Evolutionary conservation across 64 coral and sea anemone genomes (phyloP), one percentile per base, ranked within the genome.

Genomic region (Astreopora myriophthalma): DNA sequence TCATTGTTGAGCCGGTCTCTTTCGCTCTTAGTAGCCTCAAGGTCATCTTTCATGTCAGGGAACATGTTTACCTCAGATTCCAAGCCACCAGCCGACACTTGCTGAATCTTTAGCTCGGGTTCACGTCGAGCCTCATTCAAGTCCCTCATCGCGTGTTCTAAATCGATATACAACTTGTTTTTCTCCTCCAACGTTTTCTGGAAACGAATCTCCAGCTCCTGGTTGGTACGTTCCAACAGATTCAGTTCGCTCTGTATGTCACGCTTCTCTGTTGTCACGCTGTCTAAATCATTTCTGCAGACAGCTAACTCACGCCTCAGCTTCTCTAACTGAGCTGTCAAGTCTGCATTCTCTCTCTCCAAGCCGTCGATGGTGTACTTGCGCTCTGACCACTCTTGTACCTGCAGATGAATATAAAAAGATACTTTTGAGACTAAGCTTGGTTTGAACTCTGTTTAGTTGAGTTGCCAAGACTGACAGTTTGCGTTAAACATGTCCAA

Each of bases 291-390:
- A 26, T 85, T 89, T 28, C 84, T 96, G 28, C 80, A 68, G 17
- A 36, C 87, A 3, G 87, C 91, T 3, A 94, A 29, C 28, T 96
- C 87, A 71, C 85, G 84, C 69, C 95, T 96, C 49, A 94, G 60
- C 68, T 93, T 94, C 9, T 96, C 95, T 32, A 88, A 38, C 11
- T 82, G 73, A 19, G 87, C 95, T 16, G 28, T 48, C 0, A 90
- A 48, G 7, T 90, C 81, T 6, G 76, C 90, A 39, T 89, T 90
- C 7, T 94, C 95, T 6, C 81, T 88, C 33, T 96, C 91, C 27
- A 96, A 73, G n/a, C 95, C 72, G 49, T 96, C 91, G 20, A 96
- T 91, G 9, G 95, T 96, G 80, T 86, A 96, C 71, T 94, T 94
- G 34, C 95, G 85, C 76, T 96, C 95, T 57, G 95, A 92, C 71